Evolutionary conservation across 2,797 vertebrate species (phyloP).

Genomic region (Pampus argenteus): DNA sequence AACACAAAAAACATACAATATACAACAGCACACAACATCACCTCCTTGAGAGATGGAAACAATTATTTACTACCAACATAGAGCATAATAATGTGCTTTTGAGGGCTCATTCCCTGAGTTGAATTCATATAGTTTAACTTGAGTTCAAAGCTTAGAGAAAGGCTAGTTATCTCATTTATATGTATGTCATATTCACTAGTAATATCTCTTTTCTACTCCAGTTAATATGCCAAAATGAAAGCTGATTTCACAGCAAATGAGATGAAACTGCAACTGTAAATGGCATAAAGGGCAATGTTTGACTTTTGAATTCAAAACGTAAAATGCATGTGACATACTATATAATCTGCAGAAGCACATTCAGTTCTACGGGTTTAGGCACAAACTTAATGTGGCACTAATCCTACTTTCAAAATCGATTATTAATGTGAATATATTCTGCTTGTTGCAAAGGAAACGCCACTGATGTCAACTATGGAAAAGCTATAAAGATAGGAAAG

Average conservation of each 20-base stretch:
- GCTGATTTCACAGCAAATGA: slow-evolving; percentile 56
- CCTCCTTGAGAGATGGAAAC: slow-evolving; percentile 54
- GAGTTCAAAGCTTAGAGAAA: slow-evolving; percentile 43
- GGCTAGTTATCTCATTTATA: slow-evolving; percentile 47
- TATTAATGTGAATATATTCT: slow-evolving; percentile 23
- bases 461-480: slow-evolving; percentile 12
- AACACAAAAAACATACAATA: slow-evolving; percentile 25
- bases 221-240: slow-evolving; percentile 31
- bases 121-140: slow-evolving; percentile 50
- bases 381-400: slow-evolving; percentile 25
- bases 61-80: slow-evolving; percentile 66
- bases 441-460: neutral
- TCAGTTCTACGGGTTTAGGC: neutral
- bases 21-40: slow-evolving; percentile 28
- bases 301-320: slow-evolving; percentile 23
- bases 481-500: slow-evolving; percentile 3
- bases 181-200: slow-evolving; percentile 49
- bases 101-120: slow-evolving; percentile 48
- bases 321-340: slow-evolving; percentile 35
- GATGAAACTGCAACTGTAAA: slow-evolving; percentile 46
- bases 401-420: slow-evolving; percentile 33
- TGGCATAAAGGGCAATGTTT: slow-evolving; percentile 39
- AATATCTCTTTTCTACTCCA: slow-evolving; percentile 44
- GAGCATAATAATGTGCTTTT: slow-evolving; percentile 54
- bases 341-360: slow-evolving; percentile 20